Percentiles rank a stretch among this genome's conserved stretches.
phyloP scores from a whole-genome alignment of 2,888 invertebrate genomes.

The Cosmia pyralina region DNA sequence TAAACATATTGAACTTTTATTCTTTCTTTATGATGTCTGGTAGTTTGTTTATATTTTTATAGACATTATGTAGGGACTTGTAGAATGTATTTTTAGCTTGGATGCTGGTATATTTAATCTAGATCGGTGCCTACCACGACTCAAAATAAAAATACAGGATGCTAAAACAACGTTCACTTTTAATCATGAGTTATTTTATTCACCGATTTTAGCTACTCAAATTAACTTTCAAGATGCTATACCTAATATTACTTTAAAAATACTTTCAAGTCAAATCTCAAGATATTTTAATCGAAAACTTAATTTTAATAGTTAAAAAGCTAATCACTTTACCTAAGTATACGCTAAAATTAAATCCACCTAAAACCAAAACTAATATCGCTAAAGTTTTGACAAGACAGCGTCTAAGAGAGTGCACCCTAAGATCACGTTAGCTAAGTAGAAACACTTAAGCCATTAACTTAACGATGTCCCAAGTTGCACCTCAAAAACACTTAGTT shows the following conservation, averaged over 20 bases:
- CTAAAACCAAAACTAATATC: conserved; percentile 32
- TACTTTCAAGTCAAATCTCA: too few relatives aligned
- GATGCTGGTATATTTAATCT: too few relatives aligned
- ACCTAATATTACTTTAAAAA: background rate
- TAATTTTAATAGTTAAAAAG: background rate
- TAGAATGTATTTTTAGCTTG: too few relatives aligned
- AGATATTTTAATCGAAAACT: too few relatives aligned
- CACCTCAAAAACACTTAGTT: conserved; percentile 62
- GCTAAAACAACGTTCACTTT: too few relatives aligned
- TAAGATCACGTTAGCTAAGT: conserved; percentile 38
- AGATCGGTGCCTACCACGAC: too few relatives aligned
- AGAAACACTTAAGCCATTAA: conserved; percentile 62
- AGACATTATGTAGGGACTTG: too few relatives aligned
- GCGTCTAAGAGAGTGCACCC: conserved; percentile 42
- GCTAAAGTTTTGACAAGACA: conserved; percentile 29
- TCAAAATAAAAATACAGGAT: background rate
- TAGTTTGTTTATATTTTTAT: too few relatives aligned
- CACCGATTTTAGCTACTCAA: background rate
- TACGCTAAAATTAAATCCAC: conserved; percentile 1
- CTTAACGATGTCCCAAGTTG: conserved; percentile 57
- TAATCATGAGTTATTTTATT: too few relatives aligned
- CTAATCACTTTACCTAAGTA: conserved; percentile 1
- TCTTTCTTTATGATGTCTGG: too few relatives aligned
- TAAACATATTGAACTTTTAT: too few relatives aligned
- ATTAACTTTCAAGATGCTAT: background rate